phyloP scores from a whole-genome alignment of 1,140 invertebrate species.

The Dendrolimus punctatus region DNA sequence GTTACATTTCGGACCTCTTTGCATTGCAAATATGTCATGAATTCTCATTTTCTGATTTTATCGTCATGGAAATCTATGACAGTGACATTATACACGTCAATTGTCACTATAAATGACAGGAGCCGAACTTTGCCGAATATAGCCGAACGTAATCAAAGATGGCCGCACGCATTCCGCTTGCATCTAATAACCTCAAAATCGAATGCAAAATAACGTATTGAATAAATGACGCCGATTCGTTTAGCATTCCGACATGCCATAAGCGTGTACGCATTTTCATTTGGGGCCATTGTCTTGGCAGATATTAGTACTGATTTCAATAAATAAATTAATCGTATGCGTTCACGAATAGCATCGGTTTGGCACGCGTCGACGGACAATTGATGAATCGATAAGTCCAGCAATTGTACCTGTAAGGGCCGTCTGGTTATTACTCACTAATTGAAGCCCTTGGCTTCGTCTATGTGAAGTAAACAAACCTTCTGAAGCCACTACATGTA shows the following conservation, averaged over 20 bases:
- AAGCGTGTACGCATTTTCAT: constrained; percentile 67
- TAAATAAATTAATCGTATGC: constrained; percentile 69
- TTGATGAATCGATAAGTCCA: constrained; percentile 54
- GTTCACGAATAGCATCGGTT: constrained; percentile 57
- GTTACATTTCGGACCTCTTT: constrained; percentile 19
- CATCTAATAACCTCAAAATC: constrained; percentile 70
- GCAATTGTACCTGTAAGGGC: constrained; percentile 45
- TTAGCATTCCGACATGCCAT: constrained; percentile 67
- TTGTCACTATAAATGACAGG: constrained; percentile 44
- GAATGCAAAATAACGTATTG: constrained; percentile 67
- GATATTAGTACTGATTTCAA: constrained; percentile 70
- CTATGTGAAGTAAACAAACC: too few relatives aligned
- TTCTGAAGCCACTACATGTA: too few relatives aligned
- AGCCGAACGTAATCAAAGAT: constrained; percentile 48
- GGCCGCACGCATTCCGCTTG: constrained; percentile 64
- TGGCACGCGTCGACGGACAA: constrained; percentile 60
- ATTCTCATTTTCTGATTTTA: constrained; percentile 24
- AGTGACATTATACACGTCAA: constrained; percentile 41
- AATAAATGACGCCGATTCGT: constrained; percentile 61
- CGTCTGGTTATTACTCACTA: constrained; percentile 38
- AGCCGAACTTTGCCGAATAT: constrained; percentile 44
- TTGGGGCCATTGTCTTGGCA: constrained; percentile 66
- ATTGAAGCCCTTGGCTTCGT: too few relatives aligned
- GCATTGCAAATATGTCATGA: constrained; percentile 27
- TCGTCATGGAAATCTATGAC: constrained; percentile 53